A percentile compares a stretch with the other conserved stretches of the same genome.
Evolutionary conservation across 2,888 invertebrate species (phyloP).

Genomic region (Dimorphilus gyrociliatus): DNA sequence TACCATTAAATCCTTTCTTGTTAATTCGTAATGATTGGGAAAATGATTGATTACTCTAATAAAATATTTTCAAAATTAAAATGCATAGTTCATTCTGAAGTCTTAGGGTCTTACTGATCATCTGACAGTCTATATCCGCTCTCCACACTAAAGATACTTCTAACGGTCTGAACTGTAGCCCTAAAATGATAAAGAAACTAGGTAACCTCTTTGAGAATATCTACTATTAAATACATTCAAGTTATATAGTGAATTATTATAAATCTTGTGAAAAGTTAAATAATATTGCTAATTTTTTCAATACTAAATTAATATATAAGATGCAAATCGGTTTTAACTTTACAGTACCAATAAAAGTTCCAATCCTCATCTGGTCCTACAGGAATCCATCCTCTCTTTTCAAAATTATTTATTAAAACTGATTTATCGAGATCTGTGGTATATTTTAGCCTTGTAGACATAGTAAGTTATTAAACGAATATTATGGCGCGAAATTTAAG

Average conservation of each 20-base stretch:
- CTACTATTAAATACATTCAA: too few species aligned
- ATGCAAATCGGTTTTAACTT: too few species aligned
- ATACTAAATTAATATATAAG: background rate
- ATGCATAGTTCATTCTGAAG: constrained; percentile 1
- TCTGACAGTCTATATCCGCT: constrained; percentile 78
- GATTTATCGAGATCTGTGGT: constrained; percentile 79
- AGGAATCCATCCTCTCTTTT: constrained; percentile 72
- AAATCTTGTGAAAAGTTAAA: background rate
- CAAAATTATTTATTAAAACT: constrained; percentile 75
- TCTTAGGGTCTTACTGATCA: constrained; percentile 69
- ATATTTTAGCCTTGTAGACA: constrained; percentile 30
- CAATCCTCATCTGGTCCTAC: constrained; percentile 79
- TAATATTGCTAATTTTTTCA: background rate
- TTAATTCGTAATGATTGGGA: constrained; percentile 84
- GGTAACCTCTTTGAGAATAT: background rate
- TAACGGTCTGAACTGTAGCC: constrained; percentile 77
- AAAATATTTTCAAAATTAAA: background rate
- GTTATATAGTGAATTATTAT: too few species aligned
- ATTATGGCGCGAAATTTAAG: too few species aligned
- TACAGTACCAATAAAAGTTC: constrained; percentile 73
- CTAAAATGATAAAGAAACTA: constrained; percentile 25
- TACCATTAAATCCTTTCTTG: constrained; percentile 83
- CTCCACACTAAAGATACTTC: constrained; percentile 76
- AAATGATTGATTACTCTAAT: constrained; percentile 77
- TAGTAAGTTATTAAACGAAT: too few species aligned